Percentiles rank a stretch among this genome's conserved stretches.
Evolutionary conservation across 23 tunicate genomes (phyloP).

Genomic region (Trididemnum nubilum): DNA sequence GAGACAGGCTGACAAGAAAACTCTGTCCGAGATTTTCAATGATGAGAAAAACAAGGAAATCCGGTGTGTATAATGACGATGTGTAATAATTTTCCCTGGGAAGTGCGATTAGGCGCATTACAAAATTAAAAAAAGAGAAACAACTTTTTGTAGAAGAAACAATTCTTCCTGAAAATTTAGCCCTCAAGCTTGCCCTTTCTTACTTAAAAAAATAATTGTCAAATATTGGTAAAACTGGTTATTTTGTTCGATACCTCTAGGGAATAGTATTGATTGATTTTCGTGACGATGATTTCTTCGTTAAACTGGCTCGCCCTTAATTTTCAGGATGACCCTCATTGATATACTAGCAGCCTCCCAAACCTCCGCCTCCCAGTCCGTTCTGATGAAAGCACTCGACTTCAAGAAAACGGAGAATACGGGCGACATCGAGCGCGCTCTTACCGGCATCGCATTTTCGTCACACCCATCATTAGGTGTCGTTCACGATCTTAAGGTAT

Average conservation of each 20-base stretch:
- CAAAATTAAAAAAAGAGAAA: too few species aligned
- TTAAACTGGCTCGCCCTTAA: background rate
- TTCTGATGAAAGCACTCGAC: slow-evolving; percentile 66
- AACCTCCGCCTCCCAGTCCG: slow-evolving; percentile 69
- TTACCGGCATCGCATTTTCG: slow-evolving; percentile 88
- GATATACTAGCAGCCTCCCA: slow-evolving; percentile 90
- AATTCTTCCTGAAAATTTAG: too few species aligned
- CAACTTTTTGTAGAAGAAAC: too few species aligned
- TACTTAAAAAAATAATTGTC: too few species aligned
- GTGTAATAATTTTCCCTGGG: too few species aligned
- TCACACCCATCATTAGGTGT: slow-evolving; percentile 82
- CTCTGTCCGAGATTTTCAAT: slow-evolving; percentile 58
- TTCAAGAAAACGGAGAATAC: slow-evolving; percentile 63
- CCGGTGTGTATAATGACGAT: slow-evolving; percentile 42
- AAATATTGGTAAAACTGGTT: too few species aligned
- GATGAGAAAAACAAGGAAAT: slow-evolving; percentile 65
- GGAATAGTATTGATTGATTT: background rate
- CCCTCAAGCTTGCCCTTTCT: too few species aligned
- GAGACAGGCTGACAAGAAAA: slow-evolving; percentile 82
- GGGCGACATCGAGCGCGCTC: slow-evolving; percentile 77
- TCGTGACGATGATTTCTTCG: background rate
- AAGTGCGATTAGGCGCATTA: too few species aligned
- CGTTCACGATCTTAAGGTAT: slow-evolving; percentile 57
- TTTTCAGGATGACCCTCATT: slow-evolving; percentile 68
- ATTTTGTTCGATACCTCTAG: too few species aligned